Base-by-base conservation (phyloP, 2,113 vertebrate species). In the Dasypus novemcinctus region DNA sequence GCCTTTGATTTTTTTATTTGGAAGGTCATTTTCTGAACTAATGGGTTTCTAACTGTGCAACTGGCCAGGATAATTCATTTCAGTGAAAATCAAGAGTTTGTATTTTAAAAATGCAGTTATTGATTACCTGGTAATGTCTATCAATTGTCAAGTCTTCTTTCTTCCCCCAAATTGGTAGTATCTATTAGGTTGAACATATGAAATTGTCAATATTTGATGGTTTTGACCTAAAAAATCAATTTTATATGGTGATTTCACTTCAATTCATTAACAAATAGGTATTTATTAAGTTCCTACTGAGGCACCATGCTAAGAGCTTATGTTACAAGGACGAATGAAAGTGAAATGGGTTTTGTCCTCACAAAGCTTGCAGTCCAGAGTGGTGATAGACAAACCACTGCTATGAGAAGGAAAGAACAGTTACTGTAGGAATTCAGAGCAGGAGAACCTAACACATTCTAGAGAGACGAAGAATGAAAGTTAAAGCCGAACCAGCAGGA, bases 1-100 rank as follows among this genome's bases (percentile, higher is more conserved):
- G 25, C 80, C 33, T 93, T 93, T 84, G 78, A 31, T 41, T 91
- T 93, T 92, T 94, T 72, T 20, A 27, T 89, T 91, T 94, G 90
- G 75, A 80, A 91, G 59, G n/a, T 75, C 21, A 33, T 20, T 93
- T 93, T 88, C 74, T 83, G 43, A 94, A 82, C 91, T 86, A 71
- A 69, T 93, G 25, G 69, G 20, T 78, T 91, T 97, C 31, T 95
- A 79, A 68, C 25, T 57, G 25, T 87, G 43, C 36, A 11, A 86
- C 7, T 63, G 41, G 57, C 54, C 43, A 78, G 46, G 27, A 87
- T 61, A 96, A 78, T 79, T 27, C 57, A 87, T 93, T 91, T 92
- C 36, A 49, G 75, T 82, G 63, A 93, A 96, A 93, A 63, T 61
- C 49, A 68, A 64, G 27, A 83, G 29, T 75, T 71, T 52, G 2